phyloP scores from a whole-genome alignment of 2,113 vertebrate species.

The Camelus bactrianus region DNA sequence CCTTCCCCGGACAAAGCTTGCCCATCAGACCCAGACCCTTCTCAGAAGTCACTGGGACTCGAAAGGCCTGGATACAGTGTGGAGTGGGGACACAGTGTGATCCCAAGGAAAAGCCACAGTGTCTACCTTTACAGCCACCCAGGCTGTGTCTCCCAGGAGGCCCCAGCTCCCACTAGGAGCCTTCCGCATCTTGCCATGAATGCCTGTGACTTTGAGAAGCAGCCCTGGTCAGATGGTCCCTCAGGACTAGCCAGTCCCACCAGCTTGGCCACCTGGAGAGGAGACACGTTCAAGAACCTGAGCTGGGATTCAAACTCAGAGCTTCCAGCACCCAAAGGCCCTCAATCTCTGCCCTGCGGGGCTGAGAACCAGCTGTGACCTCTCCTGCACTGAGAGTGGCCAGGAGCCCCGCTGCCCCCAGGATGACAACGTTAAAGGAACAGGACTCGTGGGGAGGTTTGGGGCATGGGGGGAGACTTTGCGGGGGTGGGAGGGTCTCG shows the following conservation, averaged over 20 bases:
- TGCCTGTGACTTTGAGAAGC: not conserved
- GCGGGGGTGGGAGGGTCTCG: not conserved
- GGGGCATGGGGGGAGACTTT: not conserved
- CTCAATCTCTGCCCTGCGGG: not conserved
- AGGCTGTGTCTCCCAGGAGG: too few species aligned
- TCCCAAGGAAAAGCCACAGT: not conserved
- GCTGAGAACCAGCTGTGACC: not conserved
- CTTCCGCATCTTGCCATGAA: too few species aligned
- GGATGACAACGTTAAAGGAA: accelerated
- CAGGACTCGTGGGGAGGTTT: not conserved
- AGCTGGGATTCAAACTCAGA: not conserved
- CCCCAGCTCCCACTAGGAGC: too few species aligned
- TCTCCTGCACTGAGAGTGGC: accelerated
- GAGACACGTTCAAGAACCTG: not conserved
- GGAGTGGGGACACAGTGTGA: not conserved
- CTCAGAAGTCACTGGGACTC: not conserved
- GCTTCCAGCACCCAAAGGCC: not conserved
- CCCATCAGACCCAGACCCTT: not conserved
- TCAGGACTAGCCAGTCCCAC: not conserved
- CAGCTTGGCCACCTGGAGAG: not conserved
- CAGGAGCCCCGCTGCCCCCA: not conserved
- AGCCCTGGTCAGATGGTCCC: too few species aligned
- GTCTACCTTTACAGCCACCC: accelerated
- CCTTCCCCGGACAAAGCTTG: not conserved
- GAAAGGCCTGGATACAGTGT: not conserved